Base-by-base conservation (phyloP, 2,797 vertebrate species). In the Oreochromis grahami region DNA sequence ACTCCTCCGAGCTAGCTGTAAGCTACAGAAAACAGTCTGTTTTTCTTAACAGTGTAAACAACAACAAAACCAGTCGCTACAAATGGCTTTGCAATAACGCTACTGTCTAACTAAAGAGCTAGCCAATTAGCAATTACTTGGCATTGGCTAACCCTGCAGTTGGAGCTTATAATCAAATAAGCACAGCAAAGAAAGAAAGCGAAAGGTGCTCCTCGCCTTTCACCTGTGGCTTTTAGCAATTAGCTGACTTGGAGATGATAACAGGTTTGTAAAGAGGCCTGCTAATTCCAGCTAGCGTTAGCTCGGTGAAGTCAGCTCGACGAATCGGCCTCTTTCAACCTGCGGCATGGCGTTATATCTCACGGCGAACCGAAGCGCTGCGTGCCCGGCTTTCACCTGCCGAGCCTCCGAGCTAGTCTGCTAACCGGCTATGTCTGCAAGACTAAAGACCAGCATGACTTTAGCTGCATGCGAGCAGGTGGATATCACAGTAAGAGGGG, bases 341-440 rank as follows among this genome's bases (percentile, higher is more conserved):
- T 93, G 76, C 95, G 95, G 83, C 93, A 90, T 95, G 19, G 89
- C 94, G 93, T 94, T 77, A 15, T 43, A 8, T 34, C 74, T 15
- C 21, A n/a, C 74, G 84, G 88, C 78, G 90, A 26, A 3, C 21
- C 17, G 52, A 13, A 24, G 86, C 53, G 63, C 86, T 45, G 29
- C 45, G 72, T 55, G 5, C 8, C 26, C 90, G 92, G 87, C 88
- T 74, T 29, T 7, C 48, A 19, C 76, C 80, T 72, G 68, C 55
- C 56, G 74, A 56, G 77, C 76, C 55, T 32, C 80, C 79, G 4
- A 43, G 83, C 78, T 76, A 63, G 83, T 82, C 4, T 21, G 86
- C 87, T 89, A 92, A 76, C 83, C 68, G 38, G 86, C 89, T 78
- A 78, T 5, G 53, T 26, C 53, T 83, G 80, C 68, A 19, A 77